Evolutionary conservation across 2,888 invertebrate genomes (phyloP).

Genomic region (Nemapogon koenigi): DNA sequence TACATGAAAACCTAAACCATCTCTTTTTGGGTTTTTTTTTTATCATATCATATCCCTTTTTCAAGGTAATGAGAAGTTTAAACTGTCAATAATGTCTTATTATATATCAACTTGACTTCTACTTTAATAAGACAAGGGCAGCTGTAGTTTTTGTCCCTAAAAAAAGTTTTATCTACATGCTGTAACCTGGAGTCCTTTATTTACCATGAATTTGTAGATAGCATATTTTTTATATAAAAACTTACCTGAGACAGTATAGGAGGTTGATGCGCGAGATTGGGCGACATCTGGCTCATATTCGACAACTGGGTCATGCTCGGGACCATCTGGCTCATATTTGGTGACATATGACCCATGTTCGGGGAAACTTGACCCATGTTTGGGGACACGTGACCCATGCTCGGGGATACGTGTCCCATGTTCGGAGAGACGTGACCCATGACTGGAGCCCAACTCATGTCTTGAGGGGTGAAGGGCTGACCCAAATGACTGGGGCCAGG

Average conservation of each 20-base stretch:
- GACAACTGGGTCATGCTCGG: slow-evolving; percentile 24
- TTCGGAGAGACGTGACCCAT: slow-evolving; percentile 13
- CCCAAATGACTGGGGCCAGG: slow-evolving; percentile 9
- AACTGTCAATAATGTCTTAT: too few relatives aligned
- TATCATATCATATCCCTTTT: too few relatives aligned
- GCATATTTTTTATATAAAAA: too few relatives aligned
- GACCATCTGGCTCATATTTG: slow-evolving; percentile 19
- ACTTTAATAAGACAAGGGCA: too few relatives aligned
- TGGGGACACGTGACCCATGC: slow-evolving; percentile 17
- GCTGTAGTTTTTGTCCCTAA: too few relatives aligned
- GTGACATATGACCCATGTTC: slow-evolving; percentile 15
- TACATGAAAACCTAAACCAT: too few relatives aligned
- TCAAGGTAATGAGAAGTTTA: too few relatives aligned
- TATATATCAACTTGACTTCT: too few relatives aligned
- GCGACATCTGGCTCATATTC: slow-evolving; percentile 12
- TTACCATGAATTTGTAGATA: too few relatives aligned
- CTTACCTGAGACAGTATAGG: background rate
- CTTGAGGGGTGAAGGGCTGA: background rate
- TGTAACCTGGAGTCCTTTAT: too few relatives aligned
- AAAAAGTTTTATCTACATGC: too few relatives aligned
- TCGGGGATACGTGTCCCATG: slow-evolving; percentile 18
- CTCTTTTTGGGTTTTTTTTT: too few relatives aligned
- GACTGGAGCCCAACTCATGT: slow-evolving; percentile 16
- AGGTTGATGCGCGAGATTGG: slow-evolving; percentile 1
- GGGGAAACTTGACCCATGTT: slow-evolving; percentile 16